Conservation (phyloP, 2,888 invertebrate species). For the Callinectes sapidus region DNA sequence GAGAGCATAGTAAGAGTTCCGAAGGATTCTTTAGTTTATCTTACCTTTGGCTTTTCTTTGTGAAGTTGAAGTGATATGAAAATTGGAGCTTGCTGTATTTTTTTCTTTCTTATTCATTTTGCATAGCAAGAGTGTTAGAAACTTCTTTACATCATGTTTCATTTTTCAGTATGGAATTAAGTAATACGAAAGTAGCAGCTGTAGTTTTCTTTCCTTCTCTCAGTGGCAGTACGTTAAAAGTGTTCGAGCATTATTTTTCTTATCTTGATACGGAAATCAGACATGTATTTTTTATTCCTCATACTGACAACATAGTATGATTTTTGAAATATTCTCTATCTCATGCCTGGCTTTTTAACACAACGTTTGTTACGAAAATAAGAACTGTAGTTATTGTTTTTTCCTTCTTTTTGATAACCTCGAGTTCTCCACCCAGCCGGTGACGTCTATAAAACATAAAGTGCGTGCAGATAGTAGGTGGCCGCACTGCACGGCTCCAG, state of each 20-base stretch:
- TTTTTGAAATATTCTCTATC: not conserved
- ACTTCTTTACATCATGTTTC: not conserved
- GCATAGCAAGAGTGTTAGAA: not conserved
- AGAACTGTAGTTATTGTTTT: not conserved
- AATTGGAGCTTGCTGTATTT: not conserved
- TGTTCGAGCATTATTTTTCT: no score
- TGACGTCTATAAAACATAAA: conserved; percentile 45
- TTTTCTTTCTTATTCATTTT: not conserved
- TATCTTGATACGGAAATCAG: no score
- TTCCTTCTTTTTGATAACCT: not conserved
- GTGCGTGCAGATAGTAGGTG: conserved; percentile 40
- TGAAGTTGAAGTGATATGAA: no score
- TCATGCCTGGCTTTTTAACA: not conserved
- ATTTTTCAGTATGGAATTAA: not conserved
- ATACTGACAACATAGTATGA: not conserved
- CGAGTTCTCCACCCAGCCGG: not conserved
- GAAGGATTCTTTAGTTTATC: not conserved
- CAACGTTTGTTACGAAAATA: not conserved
- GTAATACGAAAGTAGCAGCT: not conserved
- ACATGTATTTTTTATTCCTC: not conserved
- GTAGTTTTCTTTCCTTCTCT: not conserved
- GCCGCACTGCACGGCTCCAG: conserved; percentile 30
- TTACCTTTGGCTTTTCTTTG: not conserved
- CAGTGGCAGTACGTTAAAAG: not conserved
- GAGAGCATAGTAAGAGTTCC: not conserved